Percentiles rank a stretch among this genome's conserved stretches.
Conservation (phyloP, 1,140 invertebrate genomes). For the Diploscapter pachys region DNA sequence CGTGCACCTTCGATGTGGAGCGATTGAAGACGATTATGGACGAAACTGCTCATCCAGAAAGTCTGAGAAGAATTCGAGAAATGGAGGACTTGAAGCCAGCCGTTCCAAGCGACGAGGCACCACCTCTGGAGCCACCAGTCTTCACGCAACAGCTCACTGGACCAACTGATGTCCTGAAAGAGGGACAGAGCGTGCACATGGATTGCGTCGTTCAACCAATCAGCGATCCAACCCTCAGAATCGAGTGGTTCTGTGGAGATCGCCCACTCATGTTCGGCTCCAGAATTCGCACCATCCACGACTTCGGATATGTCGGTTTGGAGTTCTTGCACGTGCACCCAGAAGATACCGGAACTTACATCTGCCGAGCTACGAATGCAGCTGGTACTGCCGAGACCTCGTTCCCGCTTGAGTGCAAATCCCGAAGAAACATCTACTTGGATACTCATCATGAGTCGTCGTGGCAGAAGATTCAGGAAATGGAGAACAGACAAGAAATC, state of each 20-base stretch:
- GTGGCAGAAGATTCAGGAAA: conserved; percentile 76
- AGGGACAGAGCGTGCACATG: conserved; percentile 85
- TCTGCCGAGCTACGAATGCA: conserved; percentile 82
- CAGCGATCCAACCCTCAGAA: conserved; percentile 84
- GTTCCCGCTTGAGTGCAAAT: conserved; percentile 70
- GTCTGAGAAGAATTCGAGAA: conserved; percentile 82
- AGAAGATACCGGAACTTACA: conserved; percentile 92
- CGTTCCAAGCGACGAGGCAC: conserved; percentile 34
- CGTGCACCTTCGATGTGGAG: conserved; percentile 68
- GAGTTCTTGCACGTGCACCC: conserved; percentile 73
- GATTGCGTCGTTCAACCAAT: conserved; percentile 91
- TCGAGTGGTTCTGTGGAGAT: conserved; percentile 56
- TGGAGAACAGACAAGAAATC: conserved; percentile 47
- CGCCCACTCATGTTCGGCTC: conserved; percentile 66
- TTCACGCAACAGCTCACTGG: conserved; percentile 53
- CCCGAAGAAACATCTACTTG: conserved; percentile 51
- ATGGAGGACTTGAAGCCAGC: conserved; percentile 57
- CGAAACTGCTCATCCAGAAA: conserved; percentile 91
- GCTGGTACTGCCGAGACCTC: conserved; percentile 87
- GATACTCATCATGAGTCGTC: conserved; percentile 76
- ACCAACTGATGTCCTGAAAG: conserved; percentile 59
- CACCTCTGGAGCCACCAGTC: conserved; percentile 46
- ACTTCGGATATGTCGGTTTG: conserved; percentile 88
- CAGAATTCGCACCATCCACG: conserved; percentile 85
- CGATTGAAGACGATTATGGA: conserved; percentile 71